Base-by-base conservation (phyloP, 2,888 invertebrate species). In the Trichogramma dendrolimi region DNA sequence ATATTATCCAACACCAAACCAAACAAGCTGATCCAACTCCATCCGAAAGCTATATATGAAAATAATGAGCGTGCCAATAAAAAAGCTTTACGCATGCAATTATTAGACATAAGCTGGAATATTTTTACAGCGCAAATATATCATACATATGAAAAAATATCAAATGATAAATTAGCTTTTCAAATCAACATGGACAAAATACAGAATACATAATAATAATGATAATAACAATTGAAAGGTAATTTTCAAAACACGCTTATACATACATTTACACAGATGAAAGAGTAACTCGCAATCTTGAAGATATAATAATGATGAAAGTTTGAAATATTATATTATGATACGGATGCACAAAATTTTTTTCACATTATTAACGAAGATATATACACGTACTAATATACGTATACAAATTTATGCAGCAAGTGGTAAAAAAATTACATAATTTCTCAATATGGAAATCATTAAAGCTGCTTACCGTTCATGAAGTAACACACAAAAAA, bases 401-500 rank as follows among this genome's bases (percentile, higher is more conserved):
- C 46, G 56, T 63, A 53, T 48, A 53, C 54, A 55, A 40, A 51
- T 41, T 39, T 55, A 59, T 51, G 60, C 47, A 58, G 55, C 46
- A 53, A 62, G 60, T 44, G 64, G 66, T 62, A 27, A 27, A 27
- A 27, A 27, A 27, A 27, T 1, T 27, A 27, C 27, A 27, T 27
- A 27, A 27, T 27, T 27, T 27, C 27, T 27, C 27, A 58, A 62
- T 66, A 51, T 62, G 39, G 50, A 60, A 55, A 53, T 41, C 11
- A 40, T 60, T 59, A 14, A 48, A 55, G 49, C 52, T 41, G 49
- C 60, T 56, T 59, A 61, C 55, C 60, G 58, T 10, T 63, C 42
- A 63, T 50, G 53, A 50, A 51, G 55, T 50, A 52, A 27, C n/a
- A 46, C 40, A 44, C 44, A 42, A 55, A 46, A 55, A 54, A 60